Conservation (phyloP, 1,140 invertebrate species). For the Spodoptera frugiperda region DNA sequence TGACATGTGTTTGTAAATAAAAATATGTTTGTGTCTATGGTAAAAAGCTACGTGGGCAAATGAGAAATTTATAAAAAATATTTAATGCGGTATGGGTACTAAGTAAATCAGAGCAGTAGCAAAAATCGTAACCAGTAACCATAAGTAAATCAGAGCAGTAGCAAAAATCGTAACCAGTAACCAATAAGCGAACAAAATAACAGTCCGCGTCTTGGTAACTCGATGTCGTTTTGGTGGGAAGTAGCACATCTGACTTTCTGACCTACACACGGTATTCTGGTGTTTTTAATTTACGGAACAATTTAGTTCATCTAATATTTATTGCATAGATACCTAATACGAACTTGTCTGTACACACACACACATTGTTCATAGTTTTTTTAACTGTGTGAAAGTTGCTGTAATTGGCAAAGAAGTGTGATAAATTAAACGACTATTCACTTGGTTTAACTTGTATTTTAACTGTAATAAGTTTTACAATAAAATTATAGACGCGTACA, state of each 20-base stretch:
- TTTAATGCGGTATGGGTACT: no score
- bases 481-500: no score
- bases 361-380: neutral
- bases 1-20: no score
- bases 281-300: constrained; percentile 4
- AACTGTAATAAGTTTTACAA: no score
- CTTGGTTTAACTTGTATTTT: no score
- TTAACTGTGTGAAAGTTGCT: constrained; percentile 31
- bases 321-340: neutral
- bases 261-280: constrained; percentile 66
- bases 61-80: no score
- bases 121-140: constrained; percentile 56
- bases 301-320: neutral
- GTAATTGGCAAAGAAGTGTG: neutral
- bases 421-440: no score
- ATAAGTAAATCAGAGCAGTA: constrained; percentile 54
- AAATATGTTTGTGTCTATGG: no score
- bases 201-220: constrained; percentile 66
- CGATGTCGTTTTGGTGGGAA: constrained; percentile 69
- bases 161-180: constrained; percentile 56
- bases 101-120: constrained; percentile 54
- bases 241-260: constrained; percentile 72
- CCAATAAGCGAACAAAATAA: constrained; percentile 63
- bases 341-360: no score
- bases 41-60: no score